A percentile compares a stretch with the other conserved stretches of the same genome.
phyloP scores from a whole-genome alignment of 2,888 invertebrate genomes.

The Apantesis nais region DNA sequence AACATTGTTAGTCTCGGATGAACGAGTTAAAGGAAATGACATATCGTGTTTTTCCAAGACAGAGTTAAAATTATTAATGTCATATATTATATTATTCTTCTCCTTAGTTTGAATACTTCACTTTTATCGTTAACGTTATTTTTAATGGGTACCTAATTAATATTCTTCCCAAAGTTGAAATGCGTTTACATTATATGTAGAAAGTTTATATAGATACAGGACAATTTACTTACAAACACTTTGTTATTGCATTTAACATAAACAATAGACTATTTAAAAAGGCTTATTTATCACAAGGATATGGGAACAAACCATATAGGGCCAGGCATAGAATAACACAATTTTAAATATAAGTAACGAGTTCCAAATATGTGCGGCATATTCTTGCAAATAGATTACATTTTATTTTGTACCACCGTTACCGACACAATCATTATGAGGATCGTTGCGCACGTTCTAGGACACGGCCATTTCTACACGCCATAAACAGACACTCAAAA shows the following conservation, averaged over 20 bases:
- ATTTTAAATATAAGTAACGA: background rate
- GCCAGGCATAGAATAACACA: background rate
- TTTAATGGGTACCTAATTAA: too few species aligned
- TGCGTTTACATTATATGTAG: too few species aligned
- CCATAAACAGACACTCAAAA: constrained; percentile 18
- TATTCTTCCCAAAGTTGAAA: too few species aligned
- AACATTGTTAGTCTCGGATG: too few species aligned
- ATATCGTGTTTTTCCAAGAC: too few species aligned
- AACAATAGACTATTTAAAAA: background rate
- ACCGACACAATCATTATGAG: constrained; percentile 19
- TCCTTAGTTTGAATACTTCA: background rate
- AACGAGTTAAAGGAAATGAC: too few species aligned
- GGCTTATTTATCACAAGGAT: background rate
- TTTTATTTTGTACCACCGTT: constrained; percentile 19
- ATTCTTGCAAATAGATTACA: constrained; percentile 5
- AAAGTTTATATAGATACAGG: too few species aligned
- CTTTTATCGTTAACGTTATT: too few species aligned
- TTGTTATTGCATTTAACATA: too few species aligned
- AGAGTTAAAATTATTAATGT: too few species aligned
- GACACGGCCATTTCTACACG: constrained; percentile 10
- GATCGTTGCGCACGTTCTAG: constrained; percentile 16
- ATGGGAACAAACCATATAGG: background rate
- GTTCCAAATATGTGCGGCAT: background rate
- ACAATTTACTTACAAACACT: too few species aligned
- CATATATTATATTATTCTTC: too few species aligned